Conservation (phyloP, 1,140 invertebrate species). For the Caligus rogercresseyi region DNA sequence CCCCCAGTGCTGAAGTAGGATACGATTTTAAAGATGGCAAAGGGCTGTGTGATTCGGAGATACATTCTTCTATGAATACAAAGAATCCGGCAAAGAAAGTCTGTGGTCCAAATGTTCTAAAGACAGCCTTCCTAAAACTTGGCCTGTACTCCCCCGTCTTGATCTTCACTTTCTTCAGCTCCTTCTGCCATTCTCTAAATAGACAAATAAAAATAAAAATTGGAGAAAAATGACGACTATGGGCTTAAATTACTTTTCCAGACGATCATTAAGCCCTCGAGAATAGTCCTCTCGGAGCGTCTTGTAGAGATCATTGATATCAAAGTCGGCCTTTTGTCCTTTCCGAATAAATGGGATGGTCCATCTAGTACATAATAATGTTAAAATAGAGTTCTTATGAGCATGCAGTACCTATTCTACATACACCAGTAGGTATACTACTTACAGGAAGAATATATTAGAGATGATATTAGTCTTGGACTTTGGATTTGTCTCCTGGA, state of each 20-base stretch:
- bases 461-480: neutral
- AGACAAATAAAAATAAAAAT: neutral
- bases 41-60: slow-evolving; percentile 19
- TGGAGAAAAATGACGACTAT: neutral
- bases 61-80: slow-evolving; percentile 23
- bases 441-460: neutral
- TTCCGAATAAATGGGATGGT: neutral
- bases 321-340: neutral
- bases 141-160: slow-evolving; percentile 18
- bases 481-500: neutral
- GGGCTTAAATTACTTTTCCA: neutral
- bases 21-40: neutral
- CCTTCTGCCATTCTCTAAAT: slow-evolving; percentile 22
- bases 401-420: too few relatives aligned
- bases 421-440: too few relatives aligned
- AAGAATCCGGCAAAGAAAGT: slow-evolving; percentile 20
- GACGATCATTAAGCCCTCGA: neutral
- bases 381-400: neutral
- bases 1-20: neutral
- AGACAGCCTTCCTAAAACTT: slow-evolving; percentile 21
- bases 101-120: slow-evolving; percentile 21
- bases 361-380: neutral
- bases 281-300: neutral
- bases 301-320: neutral
- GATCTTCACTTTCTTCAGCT: slow-evolving; percentile 7